Conservation (phyloP, 92 coral and sea anemone genomes). For the Hydrozoanthus gracilis region DNA sequence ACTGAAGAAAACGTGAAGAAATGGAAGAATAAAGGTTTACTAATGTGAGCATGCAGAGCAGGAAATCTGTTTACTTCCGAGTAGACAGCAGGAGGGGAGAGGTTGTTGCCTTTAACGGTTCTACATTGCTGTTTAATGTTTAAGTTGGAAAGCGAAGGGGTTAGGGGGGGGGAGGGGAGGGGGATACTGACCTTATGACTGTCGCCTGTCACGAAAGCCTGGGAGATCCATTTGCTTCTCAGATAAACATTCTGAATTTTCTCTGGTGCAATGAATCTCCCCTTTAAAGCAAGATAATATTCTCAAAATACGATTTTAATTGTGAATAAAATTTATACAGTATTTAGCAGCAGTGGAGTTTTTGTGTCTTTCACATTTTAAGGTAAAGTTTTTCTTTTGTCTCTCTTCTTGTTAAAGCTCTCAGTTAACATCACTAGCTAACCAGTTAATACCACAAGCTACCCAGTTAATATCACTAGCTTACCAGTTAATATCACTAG, state of each 20-base stretch:
- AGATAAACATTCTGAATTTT: constrained; percentile 32
- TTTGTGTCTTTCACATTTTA: not conserved
- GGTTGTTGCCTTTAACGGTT: no score
- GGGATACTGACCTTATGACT: constrained; percentile 23
- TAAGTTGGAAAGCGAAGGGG: no score
- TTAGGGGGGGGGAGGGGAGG: no score
- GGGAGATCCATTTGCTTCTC: constrained; percentile 38
- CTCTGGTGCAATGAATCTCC: constrained; percentile 38
- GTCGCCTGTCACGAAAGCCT: constrained; percentile 20
- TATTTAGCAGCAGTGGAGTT: not conserved
- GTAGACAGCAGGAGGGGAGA: no score
- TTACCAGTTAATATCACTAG: not conserved
- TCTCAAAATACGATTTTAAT: not conserved
- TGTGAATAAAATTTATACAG: not conserved
- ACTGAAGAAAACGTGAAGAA: constrained; percentile 54
- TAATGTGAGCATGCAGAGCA: no score
- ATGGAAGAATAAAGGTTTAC: not conserved
- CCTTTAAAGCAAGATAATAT: not conserved
- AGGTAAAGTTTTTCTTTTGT: no score
- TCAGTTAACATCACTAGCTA: not conserved
- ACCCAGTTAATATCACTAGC: no score
- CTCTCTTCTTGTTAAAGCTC: no score
- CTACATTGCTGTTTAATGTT: no score
- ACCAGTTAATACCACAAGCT: not conserved
- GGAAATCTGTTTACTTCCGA: not conserved